phyloP scores from a whole-genome alignment of 2,888 invertebrate species.

The Heliothis peltigera region DNA sequence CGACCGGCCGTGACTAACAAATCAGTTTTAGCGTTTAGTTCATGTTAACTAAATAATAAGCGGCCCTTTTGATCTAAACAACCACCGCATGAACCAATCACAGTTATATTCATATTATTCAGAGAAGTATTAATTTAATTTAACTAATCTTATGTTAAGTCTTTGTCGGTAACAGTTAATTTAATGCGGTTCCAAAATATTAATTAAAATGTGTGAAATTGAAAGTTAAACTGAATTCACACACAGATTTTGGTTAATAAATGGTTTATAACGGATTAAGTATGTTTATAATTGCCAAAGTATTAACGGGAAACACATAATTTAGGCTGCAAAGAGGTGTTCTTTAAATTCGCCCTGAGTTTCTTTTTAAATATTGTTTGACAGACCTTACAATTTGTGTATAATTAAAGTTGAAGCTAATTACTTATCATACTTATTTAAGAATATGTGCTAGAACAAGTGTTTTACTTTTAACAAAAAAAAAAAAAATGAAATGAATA shows the following conservation, averaged over 20 bases:
- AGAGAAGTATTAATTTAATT: constrained; percentile 56
- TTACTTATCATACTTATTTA: too few relatives aligned
- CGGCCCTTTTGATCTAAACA: constrained; percentile 63
- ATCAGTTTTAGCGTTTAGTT: constrained; percentile 67
- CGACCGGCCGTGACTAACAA: constrained; percentile 64
- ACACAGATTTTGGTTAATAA: constrained; percentile 36
- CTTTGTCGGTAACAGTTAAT: constrained; percentile 57
- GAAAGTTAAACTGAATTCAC: constrained; percentile 54
- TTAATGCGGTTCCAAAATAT: constrained; percentile 49
- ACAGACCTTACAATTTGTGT: too few relatives aligned
- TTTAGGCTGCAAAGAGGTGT: not conserved
- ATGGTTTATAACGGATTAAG: constrained; percentile 33
- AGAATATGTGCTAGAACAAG: too few relatives aligned
- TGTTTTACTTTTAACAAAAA: too few relatives aligned
- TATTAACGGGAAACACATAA: constrained; percentile 12
- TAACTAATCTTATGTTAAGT: constrained; percentile 56
- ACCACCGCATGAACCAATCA: constrained; percentile 56
- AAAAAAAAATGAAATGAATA: too few relatives aligned
- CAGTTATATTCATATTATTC: constrained; percentile 55
- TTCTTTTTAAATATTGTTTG: not conserved
- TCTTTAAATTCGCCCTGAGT: not conserved
- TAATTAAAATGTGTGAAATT: constrained; percentile 51
- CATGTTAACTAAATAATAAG: constrained; percentile 61
- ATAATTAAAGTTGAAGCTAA: too few relatives aligned
- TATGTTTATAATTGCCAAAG: constrained; percentile 25